phyloP scores from a whole-genome alignment of 2,888 invertebrate species.

The Diarsia rubi region DNA sequence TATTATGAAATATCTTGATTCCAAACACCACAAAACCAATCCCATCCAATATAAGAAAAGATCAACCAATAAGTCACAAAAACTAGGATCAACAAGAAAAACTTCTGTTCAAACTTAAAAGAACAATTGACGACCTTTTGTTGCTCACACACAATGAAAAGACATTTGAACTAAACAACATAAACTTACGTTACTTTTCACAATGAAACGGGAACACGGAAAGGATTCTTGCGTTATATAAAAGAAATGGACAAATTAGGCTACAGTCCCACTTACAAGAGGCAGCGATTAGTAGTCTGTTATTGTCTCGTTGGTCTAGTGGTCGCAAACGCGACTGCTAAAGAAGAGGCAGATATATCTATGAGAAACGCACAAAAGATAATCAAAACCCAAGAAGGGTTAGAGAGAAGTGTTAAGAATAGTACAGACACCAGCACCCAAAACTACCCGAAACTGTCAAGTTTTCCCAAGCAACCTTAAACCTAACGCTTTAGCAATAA shows the following conservation, averaged over 20 bases:
- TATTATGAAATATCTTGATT: neutral
- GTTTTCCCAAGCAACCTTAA: too few relatives aligned
- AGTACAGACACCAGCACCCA: too few relatives aligned
- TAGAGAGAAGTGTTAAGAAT: too few relatives aligned
- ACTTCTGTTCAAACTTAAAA: constrained; percentile 14
- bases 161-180: constrained; percentile 40
- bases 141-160: constrained; percentile 33
- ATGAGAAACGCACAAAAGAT: too few relatives aligned
- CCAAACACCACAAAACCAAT: neutral
- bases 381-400: too few relatives aligned
- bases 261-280: neutral
- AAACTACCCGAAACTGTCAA: too few relatives aligned
- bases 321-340: too few relatives aligned
- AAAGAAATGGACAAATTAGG: constrained; percentile 40
- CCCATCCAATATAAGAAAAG: neutral
- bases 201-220: constrained; percentile 27
- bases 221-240: constrained; percentile 40
- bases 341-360: too few relatives aligned
- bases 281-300: neutral
- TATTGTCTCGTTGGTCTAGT: too few relatives aligned
- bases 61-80: neutral
- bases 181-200: constrained; percentile 32
- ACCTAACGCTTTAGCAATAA: too few relatives aligned
- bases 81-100: constrained; percentile 19
- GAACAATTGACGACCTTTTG: constrained; percentile 42